Percentiles rank a stretch among this genome's conserved stretches.
Conservation (phyloP, 2,797 vertebrate species). For the Astyanax mexicanus region DNA sequence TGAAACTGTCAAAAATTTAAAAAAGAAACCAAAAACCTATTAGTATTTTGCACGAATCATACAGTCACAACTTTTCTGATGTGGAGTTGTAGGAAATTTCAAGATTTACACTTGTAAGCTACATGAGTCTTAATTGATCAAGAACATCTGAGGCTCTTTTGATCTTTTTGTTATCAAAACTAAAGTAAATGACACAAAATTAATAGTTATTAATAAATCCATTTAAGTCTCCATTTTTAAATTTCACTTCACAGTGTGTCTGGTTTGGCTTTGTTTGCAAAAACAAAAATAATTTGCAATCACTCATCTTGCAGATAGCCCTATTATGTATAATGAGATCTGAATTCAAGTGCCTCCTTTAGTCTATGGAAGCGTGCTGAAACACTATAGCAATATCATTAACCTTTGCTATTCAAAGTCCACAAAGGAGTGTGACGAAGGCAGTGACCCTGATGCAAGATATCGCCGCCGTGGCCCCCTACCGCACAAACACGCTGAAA, state of each 20-base stretch:
- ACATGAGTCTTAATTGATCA: too few relatives aligned
- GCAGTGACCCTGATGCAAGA: slow-evolving; percentile 93
- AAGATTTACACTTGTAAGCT: too few relatives aligned
- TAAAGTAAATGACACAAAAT: too few relatives aligned
- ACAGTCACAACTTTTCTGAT: too few relatives aligned
- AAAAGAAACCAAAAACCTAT: too few relatives aligned
- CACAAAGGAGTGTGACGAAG: slow-evolving; percentile 83
- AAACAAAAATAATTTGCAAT: slow-evolving; percentile 35
- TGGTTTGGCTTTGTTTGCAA: slow-evolving; percentile 23
- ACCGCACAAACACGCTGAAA: slow-evolving; percentile 76
- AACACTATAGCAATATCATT: slow-evolving; percentile 90
- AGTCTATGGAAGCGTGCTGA: slow-evolving; percentile 62
- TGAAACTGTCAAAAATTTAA: too few relatives aligned
- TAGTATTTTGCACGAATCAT: too few relatives aligned
- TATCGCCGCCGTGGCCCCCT: slow-evolving; percentile 86
- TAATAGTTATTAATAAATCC: too few relatives aligned
- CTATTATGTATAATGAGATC: slow-evolving; percentile 81
- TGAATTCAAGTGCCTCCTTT: slow-evolving; percentile 75
- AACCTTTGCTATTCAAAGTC: slow-evolving; percentile 98
- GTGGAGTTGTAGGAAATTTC: too few relatives aligned
- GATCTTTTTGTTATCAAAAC: too few relatives aligned
- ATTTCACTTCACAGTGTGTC: neutral
- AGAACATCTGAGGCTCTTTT: too few relatives aligned
- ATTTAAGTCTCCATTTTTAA: too few relatives aligned
- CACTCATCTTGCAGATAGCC: slow-evolving; percentile 74